These are phyloP conservation scores for Elanoides forficatus DNA, from an alignment of 2,113 vertebrate genomes.

Conservation along the genomic window DNA sequence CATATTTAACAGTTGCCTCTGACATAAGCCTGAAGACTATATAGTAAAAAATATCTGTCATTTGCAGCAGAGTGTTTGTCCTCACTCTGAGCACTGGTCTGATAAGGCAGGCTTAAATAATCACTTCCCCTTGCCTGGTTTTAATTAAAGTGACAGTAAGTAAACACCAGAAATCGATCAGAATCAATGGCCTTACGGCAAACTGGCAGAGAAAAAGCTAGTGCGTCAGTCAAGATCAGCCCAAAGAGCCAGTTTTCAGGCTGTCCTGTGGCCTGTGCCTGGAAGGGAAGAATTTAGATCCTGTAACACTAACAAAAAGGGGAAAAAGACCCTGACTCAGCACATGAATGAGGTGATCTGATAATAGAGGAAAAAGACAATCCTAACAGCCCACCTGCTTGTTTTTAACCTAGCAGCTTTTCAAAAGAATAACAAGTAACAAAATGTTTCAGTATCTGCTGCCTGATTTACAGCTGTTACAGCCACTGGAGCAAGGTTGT, in stretches of 20 bases:
- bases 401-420: neutral
- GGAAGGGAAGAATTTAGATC: neutral
- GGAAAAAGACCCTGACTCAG: neutral
- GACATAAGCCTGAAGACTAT: conserved; percentile 13
- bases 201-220: neutral
- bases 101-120: conserved; percentile 51
- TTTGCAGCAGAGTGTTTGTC: conserved; percentile 22
- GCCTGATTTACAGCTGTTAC: neutral
- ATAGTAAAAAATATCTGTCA: neutral
- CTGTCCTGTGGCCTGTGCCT: rapidly evolving
- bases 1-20: neutral
- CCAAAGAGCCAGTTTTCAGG: neutral
- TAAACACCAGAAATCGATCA: conserved; percentile 24
- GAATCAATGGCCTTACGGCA: conserved; percentile 20
- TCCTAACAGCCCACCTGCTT: too few relatives aligned
- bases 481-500: neutral
- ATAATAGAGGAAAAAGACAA: neutral
- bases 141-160: conserved; percentile 48
- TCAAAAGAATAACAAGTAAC: neutral
- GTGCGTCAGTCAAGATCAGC: neutral
- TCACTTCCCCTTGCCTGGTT: conserved; percentile 12
- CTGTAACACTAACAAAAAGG: neutral
- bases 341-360: neutral
- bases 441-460: neutral
- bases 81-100: neutral